Percentiles rank a stretch among this genome's conserved stretches.
Evolutionary conservation across 2,888 invertebrate genomes (phyloP).

Genomic region (Steinernema scapterisci): DNA sequence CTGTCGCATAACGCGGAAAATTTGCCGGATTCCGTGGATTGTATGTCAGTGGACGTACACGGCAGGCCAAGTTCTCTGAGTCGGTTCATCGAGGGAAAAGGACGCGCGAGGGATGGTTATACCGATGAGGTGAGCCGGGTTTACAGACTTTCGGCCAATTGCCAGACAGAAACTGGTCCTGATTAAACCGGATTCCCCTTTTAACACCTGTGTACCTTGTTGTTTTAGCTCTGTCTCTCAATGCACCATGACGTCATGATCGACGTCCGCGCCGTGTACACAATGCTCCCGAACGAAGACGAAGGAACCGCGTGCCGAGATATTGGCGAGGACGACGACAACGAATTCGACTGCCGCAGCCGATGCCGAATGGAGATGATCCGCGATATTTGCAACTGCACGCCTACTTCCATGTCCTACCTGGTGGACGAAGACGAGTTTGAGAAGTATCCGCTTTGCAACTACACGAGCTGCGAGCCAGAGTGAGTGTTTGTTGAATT

Average conservation of each 20-base stretch:
- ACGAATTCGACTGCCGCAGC: slow-evolving; percentile 62
- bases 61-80: slow-evolving; percentile 61
- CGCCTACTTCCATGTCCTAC: slow-evolving; percentile 56
- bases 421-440: slow-evolving; percentile 55
- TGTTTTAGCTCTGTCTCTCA: slow-evolving; percentile 57
- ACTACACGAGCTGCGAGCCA: slow-evolving; percentile 60
- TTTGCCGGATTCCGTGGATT: slow-evolving; percentile 48
- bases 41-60: slow-evolving; percentile 64
- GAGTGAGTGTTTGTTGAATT: slow-evolving; percentile 44
- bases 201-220: no score
- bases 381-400: slow-evolving; percentile 60
- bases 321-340: slow-evolving; percentile 58
- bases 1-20: slow-evolving; percentile 56
- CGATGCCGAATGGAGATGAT: slow-evolving; percentile 64
- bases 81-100: slow-evolving; percentile 65
- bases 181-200: no score
- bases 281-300: slow-evolving; percentile 64
- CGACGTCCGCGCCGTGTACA: slow-evolving; percentile 59
- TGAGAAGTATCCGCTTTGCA: slow-evolving; percentile 57
- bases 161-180: no score
- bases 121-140: slow-evolving; percentile 51
- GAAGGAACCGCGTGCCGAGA: slow-evolving; percentile 60
- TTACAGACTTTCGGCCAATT: no score
- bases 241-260: slow-evolving; percentile 59
- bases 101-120: slow-evolving; percentile 60